Conservation (phyloP, 2,797 vertebrate genomes). For the Dendrocincla fuliginosa region DNA sequence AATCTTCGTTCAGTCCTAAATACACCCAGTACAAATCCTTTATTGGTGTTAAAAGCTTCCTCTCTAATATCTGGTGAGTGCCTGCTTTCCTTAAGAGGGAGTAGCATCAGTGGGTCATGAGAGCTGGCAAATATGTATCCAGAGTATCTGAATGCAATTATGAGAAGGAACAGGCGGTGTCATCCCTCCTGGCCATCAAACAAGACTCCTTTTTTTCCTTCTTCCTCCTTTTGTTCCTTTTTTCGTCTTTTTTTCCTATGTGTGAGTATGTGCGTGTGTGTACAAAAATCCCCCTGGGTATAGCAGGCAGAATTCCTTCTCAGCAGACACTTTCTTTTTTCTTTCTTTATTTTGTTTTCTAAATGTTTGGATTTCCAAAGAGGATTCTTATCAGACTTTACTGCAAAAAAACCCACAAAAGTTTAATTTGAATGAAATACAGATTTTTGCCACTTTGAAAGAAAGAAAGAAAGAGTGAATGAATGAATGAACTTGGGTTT, state of each 20-base stretch:
- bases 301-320: slow-evolving; percentile 80
- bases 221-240: slow-evolving; percentile 54
- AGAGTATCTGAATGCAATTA: slow-evolving; percentile 94
- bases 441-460: slow-evolving; percentile 85
- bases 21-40: slow-evolving; percentile 23
- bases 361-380: slow-evolving; percentile 90
- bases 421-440: slow-evolving; percentile 85
- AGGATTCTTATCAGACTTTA: slow-evolving; percentile 87
- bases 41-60: slow-evolving; percentile 49
- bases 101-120: slow-evolving; percentile 83
- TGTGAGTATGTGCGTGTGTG: slow-evolving; percentile 51
- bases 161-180: slow-evolving; percentile 90
- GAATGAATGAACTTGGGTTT: slow-evolving; percentile 89
- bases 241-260: slow-evolving; percentile 76
- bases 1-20: slow-evolving; percentile 42
- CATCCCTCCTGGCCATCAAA: slow-evolving; percentile 88
- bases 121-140: slow-evolving; percentile 99
- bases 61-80: slow-evolving; percentile 54
- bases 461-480: slow-evolving; percentile 78
- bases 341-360: slow-evolving; percentile 83
- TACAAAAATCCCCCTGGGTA: slow-evolving; percentile 73
- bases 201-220: slow-evolving; percentile 83
- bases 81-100: slow-evolving; percentile 83
- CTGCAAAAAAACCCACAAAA: slow-evolving; percentile 60
- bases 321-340: slow-evolving; percentile 83